A percentile compares a stretch with the other conserved stretches of the same genome.
Evolutionary conservation across 2,888 invertebrate species (phyloP).

Genomic region (Dascillus cervinus): DNA sequence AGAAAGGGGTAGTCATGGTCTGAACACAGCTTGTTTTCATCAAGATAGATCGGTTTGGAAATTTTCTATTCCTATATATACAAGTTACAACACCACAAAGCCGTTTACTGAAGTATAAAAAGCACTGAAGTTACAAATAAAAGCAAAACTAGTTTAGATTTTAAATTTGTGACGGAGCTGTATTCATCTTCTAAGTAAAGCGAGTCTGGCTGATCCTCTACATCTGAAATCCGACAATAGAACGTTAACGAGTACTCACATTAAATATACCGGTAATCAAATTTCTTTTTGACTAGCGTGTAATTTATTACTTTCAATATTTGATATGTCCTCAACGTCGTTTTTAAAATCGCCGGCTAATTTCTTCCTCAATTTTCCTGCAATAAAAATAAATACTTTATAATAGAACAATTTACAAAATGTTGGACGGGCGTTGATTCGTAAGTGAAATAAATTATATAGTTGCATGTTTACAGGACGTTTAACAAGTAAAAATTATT

Average conservation of each 20-base stretch:
- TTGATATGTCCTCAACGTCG: slow-evolving; percentile 10
- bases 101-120: slow-evolving; percentile 31
- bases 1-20: slow-evolving; percentile 19
- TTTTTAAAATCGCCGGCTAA: slow-evolving; percentile 21
- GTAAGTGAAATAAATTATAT: slow-evolving; percentile 34
- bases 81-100: slow-evolving; percentile 16
- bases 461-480: slow-evolving; percentile 32
- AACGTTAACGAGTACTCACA: too few species aligned
- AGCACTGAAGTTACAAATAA: slow-evolving; percentile 28
- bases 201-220: slow-evolving; percentile 31
- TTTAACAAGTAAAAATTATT: slow-evolving; percentile 29
- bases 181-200: slow-evolving; percentile 31
- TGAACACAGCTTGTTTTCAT: slow-evolving; percentile 15
- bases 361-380: slow-evolving; percentile 28
- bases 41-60: not conserved
- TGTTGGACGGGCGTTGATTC: slow-evolving; percentile 25
- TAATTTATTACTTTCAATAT: too few species aligned
- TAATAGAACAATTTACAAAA: slow-evolving; percentile 17
- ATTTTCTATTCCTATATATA: slow-evolving; percentile 8
- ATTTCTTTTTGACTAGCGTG: too few species aligned
- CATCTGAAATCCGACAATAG: slow-evolving; percentile 27
- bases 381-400: too few species aligned
- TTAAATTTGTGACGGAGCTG: slow-evolving; percentile 23
- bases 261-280: too few species aligned
- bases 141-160: slow-evolving; percentile 21